Evolutionary conservation across 2,888 invertebrate species (phyloP), one percentile per base, ranked within the genome.

Genomic region (Ormyrus labotus): DNA sequence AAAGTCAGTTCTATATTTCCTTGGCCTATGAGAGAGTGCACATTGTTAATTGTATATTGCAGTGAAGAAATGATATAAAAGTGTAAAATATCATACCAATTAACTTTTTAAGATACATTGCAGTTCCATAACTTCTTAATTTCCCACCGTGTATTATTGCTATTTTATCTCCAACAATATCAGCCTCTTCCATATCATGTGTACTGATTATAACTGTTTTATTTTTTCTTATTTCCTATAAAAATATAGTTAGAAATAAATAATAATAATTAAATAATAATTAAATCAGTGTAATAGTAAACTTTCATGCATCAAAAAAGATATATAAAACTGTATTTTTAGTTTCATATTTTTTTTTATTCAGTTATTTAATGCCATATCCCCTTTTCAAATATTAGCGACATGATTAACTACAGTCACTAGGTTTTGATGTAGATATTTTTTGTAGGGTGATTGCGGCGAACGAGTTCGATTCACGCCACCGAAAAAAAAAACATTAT

Each of bases 131-230:
- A 87, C 96, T 96, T 83, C 94, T 93, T 67, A 97, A 91, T 47
- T 89, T 89, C n/a, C 96, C 96, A 81, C 92, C 91, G 83, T 95
- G 94, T 91, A 98, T 93, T 83, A 97, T 96, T 0, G 96, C 96
- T 84, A 97, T 96, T 84, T 96, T 93, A 91, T 98, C 97, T 0
- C 96, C 97, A 1, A 98, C 92, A 53, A 95, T 94, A 90, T 97
- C 97, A 6, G 97, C 97, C 90, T 98, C 97, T 90, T 98, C 97
- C 97, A 98, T 97, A 90, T 96, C 96, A 92, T 98, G 98, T 0
- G 97, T 98, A 6, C 96, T 96, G 67, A 98, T 93, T n/a, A 98
- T 91, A 83, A 98, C 95, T 0, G 97, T 96, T 83, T 95, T 94
- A 0, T 93, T 92, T 80, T 94, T 93, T 70, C 94, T 92, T 71